Evolutionary conservation across 1,140 invertebrate genomes (phyloP).

Genomic region (Brachionus koreanus): DNA sequence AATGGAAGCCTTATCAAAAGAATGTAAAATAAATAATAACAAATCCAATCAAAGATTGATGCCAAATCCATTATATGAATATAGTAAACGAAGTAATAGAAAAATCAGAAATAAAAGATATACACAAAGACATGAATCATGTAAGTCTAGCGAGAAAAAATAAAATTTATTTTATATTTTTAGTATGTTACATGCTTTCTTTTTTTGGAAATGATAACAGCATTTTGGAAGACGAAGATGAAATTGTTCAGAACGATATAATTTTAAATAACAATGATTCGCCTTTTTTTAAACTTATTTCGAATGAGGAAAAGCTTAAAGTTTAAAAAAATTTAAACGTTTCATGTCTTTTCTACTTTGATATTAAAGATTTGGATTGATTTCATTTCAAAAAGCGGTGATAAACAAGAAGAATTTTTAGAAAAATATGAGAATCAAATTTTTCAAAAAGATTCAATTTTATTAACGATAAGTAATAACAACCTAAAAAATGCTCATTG

Average conservation of each 20-base stretch:
- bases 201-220: neutral
- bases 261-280: neutral
- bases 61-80: slow-evolving; percentile 20
- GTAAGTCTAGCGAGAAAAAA: neutral
- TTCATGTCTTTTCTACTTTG: neutral
- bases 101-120: slow-evolving; percentile 28
- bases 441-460: neutral
- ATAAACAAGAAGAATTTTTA: slow-evolving; percentile 4
- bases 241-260: neutral
- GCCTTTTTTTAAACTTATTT: slow-evolving; percentile 6
- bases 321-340: neutral
- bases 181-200: neutral
- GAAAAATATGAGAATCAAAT: neutral
- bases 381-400: slow-evolving; percentile 26
- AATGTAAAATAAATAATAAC: neutral
- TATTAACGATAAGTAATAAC: neutral
- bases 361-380: slow-evolving; percentile 15
- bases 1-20: no score
- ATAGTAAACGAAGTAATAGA: neutral
- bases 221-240: slow-evolving; percentile 2
- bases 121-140: slow-evolving; percentile 10
- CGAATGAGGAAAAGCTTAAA: neutral
- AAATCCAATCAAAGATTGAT: neutral
- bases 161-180: neutral
- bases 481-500: neutral